Percentiles rank a stretch among this genome's conserved stretches.
phyloP scores from a whole-genome alignment of 2,113 vertebrate genomes.

The Willisornis vidua region DNA sequence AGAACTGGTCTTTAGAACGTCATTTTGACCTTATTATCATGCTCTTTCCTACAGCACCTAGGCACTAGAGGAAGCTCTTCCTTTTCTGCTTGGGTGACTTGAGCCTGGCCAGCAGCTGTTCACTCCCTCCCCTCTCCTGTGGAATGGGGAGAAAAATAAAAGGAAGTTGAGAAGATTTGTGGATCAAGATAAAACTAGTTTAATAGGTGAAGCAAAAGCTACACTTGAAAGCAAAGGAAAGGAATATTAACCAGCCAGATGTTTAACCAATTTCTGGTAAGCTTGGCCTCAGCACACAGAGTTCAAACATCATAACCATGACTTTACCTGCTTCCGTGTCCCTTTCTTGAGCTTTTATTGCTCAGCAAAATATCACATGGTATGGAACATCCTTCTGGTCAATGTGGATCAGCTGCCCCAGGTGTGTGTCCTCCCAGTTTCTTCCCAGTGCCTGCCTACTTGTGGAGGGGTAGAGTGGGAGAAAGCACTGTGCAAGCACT shows the following conservation, averaged over 20 bases:
- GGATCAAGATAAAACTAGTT: not conserved
- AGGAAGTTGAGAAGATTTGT: not conserved
- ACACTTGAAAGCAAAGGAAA: not conserved
- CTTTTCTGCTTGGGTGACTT: not conserved
- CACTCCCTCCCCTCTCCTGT: fast-evolving
- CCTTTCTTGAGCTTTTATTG: not conserved
- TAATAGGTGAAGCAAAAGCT: not conserved
- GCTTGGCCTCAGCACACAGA: not conserved
- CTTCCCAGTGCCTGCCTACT: not conserved
- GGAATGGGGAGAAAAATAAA: not conserved
- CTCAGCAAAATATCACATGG: not conserved
- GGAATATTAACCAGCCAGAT: not conserved
- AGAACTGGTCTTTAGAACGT: not conserved
- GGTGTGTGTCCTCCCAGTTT: not conserved
- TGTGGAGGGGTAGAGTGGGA: not conserved
- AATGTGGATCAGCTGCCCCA: not conserved
- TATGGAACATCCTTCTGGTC: not conserved
- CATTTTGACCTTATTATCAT: not conserved
- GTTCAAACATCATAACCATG: not conserved
- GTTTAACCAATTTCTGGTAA: not conserved
- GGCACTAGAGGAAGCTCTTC: not conserved
- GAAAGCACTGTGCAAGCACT: not conserved
- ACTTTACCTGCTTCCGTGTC: not conserved
- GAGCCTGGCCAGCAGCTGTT: not conserved
- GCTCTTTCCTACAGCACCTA: not conserved